Percentiles rank a stretch among this genome's conserved stretches.
Evolutionary conservation across 2,888 invertebrate species (phyloP).

Genomic region (Ecliptopera silaceata): DNA sequence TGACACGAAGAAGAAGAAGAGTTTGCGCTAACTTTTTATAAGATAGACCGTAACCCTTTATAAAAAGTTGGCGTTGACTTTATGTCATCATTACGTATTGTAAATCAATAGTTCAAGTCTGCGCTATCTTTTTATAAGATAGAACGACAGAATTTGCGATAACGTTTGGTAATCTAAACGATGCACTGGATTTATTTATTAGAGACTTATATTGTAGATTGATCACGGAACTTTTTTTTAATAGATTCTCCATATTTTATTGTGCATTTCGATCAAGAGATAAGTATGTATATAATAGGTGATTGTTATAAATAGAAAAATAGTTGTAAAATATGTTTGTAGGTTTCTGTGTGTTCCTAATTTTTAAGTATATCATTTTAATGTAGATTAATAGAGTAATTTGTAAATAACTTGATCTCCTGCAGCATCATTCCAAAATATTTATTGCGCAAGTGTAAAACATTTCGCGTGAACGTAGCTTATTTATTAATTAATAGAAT

Average conservation of each 20-base stretch:
- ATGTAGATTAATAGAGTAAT: conserved; percentile 28
- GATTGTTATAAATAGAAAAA: background rate
- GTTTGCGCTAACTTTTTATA: too few relatives aligned
- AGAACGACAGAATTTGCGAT: too few relatives aligned
- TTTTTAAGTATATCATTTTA: conserved; percentile 1
- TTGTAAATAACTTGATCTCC: conserved; percentile 61
- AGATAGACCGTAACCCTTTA: too few relatives aligned
- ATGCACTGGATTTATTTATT: too few relatives aligned
- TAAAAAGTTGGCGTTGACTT: too few relatives aligned
- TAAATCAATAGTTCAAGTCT: too few relatives aligned
- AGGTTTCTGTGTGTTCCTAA: conserved; percentile 6
- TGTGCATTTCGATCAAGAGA: background rate
- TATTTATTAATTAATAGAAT: background rate
- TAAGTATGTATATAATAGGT: background rate
- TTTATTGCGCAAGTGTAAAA: conserved; percentile 53
- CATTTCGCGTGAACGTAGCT: conserved; percentile 45
- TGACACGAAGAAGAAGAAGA: too few relatives aligned
- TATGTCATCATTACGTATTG: too few relatives aligned
- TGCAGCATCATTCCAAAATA: conserved; percentile 79
- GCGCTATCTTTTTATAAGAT: too few relatives aligned
- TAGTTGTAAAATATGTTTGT: conserved; percentile 1
- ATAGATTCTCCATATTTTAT: too few relatives aligned
- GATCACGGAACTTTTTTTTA: background rate
- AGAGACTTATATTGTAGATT: too few relatives aligned
- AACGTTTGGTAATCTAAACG: too few relatives aligned